A percentile compares a stretch with the other conserved stretches of the same genome.
Evolutionary conservation across 2,888 invertebrate species (phyloP).

Genomic region (Lycaena phlaeas): DNA sequence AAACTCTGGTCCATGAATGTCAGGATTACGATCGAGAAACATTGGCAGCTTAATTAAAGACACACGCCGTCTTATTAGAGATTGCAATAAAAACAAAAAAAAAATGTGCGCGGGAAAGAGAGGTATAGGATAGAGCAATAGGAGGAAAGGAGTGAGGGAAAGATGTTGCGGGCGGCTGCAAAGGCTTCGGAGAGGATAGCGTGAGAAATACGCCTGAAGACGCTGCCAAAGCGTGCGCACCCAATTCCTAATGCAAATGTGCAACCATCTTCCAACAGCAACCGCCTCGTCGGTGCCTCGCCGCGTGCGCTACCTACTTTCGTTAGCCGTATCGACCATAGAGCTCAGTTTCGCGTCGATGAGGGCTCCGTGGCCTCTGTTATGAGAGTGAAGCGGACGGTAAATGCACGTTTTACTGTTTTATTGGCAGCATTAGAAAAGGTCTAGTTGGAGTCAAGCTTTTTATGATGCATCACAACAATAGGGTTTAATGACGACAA

Average conservation of each 20-base stretch:
- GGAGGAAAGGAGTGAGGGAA: slow-evolving; percentile 14
- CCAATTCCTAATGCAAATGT: slow-evolving; percentile 68
- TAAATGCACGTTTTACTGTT: slow-evolving; percentile 49
- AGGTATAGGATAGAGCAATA: background rate
- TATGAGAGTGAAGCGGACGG: slow-evolving; percentile 34
- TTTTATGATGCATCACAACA: slow-evolving; percentile 56
- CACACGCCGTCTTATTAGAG: slow-evolving; percentile 16
- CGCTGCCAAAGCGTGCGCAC: slow-evolving; percentile 56
- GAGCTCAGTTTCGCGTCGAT: slow-evolving; percentile 32
- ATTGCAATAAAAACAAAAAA: slow-evolving; percentile 16
- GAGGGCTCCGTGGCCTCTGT: slow-evolving; percentile 20
- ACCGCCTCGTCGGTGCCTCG: slow-evolving; percentile 23
- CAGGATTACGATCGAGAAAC: slow-evolving; percentile 7
- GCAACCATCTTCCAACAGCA: slow-evolving; percentile 36
- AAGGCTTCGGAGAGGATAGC: slow-evolving; percentile 38
- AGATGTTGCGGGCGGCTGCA: slow-evolving; percentile 24
- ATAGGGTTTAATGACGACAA: slow-evolving; percentile 55
- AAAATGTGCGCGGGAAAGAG: slow-evolving; percentile 4
- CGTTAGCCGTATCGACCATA: slow-evolving; percentile 43
- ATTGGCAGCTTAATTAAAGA: slow-evolving; percentile 17
- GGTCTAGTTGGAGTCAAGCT: slow-evolving; percentile 37
- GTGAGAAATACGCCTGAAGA: slow-evolving; percentile 58
- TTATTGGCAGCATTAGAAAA: slow-evolving; percentile 56
- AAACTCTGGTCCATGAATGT: slow-evolving; percentile 4
- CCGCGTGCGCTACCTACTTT: slow-evolving; percentile 44